These are phyloP conservation scores for Neodon shergylaensis DNA, from an alignment of 2,113 vertebrate genomes.

Conservation along the genomic window DNA sequence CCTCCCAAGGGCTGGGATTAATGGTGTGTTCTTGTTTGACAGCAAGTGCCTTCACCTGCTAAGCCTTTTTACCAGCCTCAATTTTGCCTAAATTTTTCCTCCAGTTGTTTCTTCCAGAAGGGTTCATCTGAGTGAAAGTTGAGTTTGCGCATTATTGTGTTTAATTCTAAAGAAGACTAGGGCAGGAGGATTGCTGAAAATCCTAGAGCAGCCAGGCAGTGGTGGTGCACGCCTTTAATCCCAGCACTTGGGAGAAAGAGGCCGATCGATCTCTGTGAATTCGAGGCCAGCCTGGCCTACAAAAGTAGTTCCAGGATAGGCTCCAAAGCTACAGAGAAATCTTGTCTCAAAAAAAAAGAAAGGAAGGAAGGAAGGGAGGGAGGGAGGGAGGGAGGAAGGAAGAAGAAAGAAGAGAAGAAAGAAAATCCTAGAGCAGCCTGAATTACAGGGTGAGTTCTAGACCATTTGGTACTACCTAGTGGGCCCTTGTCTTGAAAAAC, in stretches of 20 bases:
- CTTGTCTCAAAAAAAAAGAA: no score
- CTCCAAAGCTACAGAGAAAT: no score
- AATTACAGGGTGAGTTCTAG: not conserved
- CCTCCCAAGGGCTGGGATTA: not conserved
- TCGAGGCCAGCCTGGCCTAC: no score
- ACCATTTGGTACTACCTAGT: no score
- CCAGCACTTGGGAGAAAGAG: no score
- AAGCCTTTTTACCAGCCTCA: not conserved
- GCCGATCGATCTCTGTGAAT: no score
- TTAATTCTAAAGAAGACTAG: not conserved
- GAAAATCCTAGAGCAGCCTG: not conserved
- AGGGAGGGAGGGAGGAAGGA: no score
- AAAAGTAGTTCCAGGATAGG: no score
- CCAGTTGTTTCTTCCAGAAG: not conserved
- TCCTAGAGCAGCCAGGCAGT: not conserved
- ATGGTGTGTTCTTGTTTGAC: not conserved
- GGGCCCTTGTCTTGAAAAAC: not conserved
- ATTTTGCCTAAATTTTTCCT: conserved; percentile 31
- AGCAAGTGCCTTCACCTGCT: not conserved
- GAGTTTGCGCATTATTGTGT: not conserved
- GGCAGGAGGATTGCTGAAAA: not conserved
- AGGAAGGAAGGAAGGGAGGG: no score
- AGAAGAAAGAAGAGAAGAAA: no score
- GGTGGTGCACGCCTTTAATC: no score
- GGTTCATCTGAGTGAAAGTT: not conserved